Conservation (phyloP, 1,140 invertebrate genomes). For the Bilobella aurantiaca region DNA sequence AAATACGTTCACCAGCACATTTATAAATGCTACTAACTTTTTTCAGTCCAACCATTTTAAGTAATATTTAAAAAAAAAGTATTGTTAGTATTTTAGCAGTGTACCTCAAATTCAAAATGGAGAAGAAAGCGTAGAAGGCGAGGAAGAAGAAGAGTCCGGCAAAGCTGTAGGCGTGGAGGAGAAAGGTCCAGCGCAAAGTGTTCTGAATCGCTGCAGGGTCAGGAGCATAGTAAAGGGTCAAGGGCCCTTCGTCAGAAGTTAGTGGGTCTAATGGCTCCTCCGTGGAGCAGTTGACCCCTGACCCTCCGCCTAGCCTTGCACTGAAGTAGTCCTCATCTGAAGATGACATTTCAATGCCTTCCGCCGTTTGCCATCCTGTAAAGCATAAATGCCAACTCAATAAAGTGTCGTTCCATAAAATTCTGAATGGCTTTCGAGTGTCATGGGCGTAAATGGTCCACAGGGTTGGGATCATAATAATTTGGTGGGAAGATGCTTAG, state of each 20-base stretch:
- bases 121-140: slow-evolving; percentile 53
- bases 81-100: neutral
- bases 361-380: neutral
- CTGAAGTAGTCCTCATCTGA: neutral
- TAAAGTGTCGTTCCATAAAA: neutral
- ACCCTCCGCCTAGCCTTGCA: neutral
- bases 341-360: neutral
- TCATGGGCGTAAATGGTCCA: too few relatives aligned
- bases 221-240: slow-evolving; percentile 5
- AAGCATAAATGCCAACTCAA: neutral
- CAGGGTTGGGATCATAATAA: too few relatives aligned
- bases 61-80: neutral
- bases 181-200: slow-evolving; percentile 44
- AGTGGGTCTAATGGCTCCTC: neutral
- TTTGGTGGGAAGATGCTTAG: too few relatives aligned
- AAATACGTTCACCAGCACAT: too few relatives aligned
- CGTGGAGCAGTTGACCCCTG: neutral
- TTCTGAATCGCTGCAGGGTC: slow-evolving; percentile 4
- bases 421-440: too few relatives aligned
- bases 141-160: slow-evolving; percentile 52
- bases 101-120: slow-evolving; percentile 51
- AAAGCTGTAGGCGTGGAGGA: slow-evolving; percentile 50
- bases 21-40: neutral
- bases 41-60: neutral
- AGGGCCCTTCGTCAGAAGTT: neutral